phyloP scores from a whole-genome alignment of 2,888 invertebrate genomes.

The Pterostichus madidus region DNA sequence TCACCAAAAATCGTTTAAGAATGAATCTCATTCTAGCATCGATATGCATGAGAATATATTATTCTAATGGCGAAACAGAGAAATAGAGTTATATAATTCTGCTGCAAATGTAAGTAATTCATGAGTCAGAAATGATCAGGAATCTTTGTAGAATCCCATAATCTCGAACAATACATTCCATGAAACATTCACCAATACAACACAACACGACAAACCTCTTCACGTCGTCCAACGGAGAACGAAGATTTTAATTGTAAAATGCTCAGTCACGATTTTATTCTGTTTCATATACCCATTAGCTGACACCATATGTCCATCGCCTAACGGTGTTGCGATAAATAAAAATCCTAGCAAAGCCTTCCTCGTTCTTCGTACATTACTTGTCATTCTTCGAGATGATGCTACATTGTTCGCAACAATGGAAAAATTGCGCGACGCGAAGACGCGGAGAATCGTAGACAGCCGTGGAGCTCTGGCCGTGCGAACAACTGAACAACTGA shows the following conservation, averaged over 20 bases:
- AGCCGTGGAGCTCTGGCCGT: conserved; percentile 22
- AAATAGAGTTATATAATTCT: no score
- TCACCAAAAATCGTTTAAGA: no score
- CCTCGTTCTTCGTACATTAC: conserved; percentile 52
- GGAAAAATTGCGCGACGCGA: conserved; percentile 27
- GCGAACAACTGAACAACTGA: conserved; percentile 43
- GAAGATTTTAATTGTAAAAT: conserved; percentile 49
- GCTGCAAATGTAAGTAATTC: no score
- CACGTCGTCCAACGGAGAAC: not conserved
- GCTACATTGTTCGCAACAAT: conserved; percentile 47
- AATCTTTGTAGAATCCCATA: not conserved
- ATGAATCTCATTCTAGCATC: no score
- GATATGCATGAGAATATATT: no score
- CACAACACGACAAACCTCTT: conserved; percentile 18
- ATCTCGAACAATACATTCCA: conserved; percentile 13
- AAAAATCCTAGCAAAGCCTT: conserved; percentile 43
- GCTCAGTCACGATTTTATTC: conserved; percentile 55
- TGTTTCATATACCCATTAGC: conserved; percentile 49
- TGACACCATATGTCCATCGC: conserved; percentile 53
- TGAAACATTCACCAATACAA: conserved; percentile 11
- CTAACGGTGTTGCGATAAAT: conserved; percentile 45
- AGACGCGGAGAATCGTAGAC: conserved; percentile 20
- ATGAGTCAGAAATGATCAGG: not conserved
- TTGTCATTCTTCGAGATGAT: conserved; percentile 51
- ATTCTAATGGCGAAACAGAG: no score